Base-by-base conservation (phyloP, 2,888 invertebrate species). In the Caenorhabditis sp. region DNA sequence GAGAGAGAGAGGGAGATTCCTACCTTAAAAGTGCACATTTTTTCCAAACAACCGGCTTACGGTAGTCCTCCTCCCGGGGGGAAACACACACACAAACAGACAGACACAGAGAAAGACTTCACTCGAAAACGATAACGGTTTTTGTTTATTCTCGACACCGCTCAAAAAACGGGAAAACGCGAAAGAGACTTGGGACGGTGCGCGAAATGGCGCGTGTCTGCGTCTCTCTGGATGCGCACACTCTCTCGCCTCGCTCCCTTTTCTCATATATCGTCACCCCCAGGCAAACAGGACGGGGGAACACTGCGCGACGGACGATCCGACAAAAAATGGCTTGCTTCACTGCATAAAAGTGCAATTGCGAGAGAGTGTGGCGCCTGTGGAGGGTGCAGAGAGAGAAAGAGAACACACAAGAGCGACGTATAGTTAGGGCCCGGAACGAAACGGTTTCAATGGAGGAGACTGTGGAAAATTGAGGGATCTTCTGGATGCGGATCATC, bases 341-440 rank as follows among this genome's bases (percentile, higher is more conserved):
- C 68, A 76, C 40, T 60, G 67, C 50, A 68, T 68, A 79, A 79
- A 79, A 79, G 79, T 72, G 79, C 71, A 72, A 64, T 28, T 56
- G 28, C 51, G 51, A 79, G 71, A 71, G 71, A 60, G 44, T 50
- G 28, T n/a, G 53, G 35, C 28, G 24, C 11, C 28, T 13, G 5
- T 22, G 26, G 70, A 71, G 70, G 53, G 37, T 0, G 24, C 11
- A 68, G 24, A 58, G 47, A 58, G 8, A 53, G 20, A 44, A 35
- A 37, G 56, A 68, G 51, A 64, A 60, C 56, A 78, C 67, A 78
- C 69, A 62, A 13, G 26, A 26, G 18, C 26, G 51, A 69, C 77
- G 69, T 77, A 77, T 77, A 77, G 76, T 69, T 62, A 68, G 77
- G 9, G 47, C 37, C 32, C 28, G 56, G n/a, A 22, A 20, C 15